Percentiles rank a stretch among this genome's conserved stretches.
Evolutionary conservation across 2,113 vertebrate genomes (phyloP).

Genomic region (Urocolius indicus): DNA sequence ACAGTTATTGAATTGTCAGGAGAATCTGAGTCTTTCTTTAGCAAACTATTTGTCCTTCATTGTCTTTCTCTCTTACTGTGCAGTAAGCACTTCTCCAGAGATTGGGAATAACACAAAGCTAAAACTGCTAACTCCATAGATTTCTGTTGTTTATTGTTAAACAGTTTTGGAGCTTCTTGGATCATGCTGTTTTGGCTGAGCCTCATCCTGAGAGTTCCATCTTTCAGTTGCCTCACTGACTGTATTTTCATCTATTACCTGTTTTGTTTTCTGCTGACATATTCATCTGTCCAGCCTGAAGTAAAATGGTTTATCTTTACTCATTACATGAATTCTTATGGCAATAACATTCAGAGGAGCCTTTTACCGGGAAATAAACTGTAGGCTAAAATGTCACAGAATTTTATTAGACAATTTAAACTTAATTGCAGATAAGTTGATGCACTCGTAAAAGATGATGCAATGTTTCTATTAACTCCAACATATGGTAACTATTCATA

Average conservation of each 20-base stretch:
- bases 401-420: slow-evolving; percentile 79
- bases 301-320: slow-evolving; percentile 46
- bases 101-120: background rate
- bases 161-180: background rate
- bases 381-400: slow-evolving; percentile 76
- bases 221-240: background rate
- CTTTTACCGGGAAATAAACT: slow-evolving; percentile 75
- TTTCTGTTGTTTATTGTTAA: background rate
- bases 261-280: slow-evolving; percentile 1
- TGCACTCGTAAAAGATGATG: slow-evolving; percentile 76
- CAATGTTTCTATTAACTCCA: slow-evolving; percentile 51
- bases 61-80: background rate
- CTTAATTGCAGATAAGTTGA: slow-evolving; percentile 79
- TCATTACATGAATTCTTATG: slow-evolving; percentile 42
- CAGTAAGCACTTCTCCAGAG: background rate
- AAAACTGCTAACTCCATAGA: background rate
- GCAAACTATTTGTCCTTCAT: background rate
- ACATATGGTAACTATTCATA: slow-evolving; percentile 38
- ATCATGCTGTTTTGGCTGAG: background rate
- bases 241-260: background rate
- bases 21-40: background rate
- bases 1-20: background rate
- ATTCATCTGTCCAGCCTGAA: slow-evolving; percentile 51
- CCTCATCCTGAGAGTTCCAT: background rate
- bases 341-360: slow-evolving; percentile 63